A percentile compares a stretch with the other conserved stretches of the same genome.
phyloP scores from a whole-genome alignment of 2,113 vertebrate species.

The Saguinus midas region DNA sequence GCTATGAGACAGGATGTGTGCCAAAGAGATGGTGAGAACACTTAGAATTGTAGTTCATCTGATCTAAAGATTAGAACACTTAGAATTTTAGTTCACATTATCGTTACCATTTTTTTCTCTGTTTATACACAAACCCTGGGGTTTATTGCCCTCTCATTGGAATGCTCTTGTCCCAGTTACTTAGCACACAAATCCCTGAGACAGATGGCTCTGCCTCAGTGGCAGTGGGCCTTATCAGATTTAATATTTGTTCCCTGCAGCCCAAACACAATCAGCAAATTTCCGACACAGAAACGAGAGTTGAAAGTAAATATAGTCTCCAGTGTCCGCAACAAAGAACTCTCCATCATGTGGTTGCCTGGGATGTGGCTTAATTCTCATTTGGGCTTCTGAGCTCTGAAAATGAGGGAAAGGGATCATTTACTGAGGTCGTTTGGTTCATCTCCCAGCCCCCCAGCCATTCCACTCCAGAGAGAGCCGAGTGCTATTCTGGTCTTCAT shows the following conservation, averaged over 20 bases:
- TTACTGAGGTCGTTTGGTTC: not conserved
- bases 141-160: slow-evolving; percentile 29
- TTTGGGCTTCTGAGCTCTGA: not conserved
- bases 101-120: not conserved
- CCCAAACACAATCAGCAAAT: slow-evolving; percentile 53
- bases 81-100: not conserved
- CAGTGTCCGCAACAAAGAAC: not conserved
- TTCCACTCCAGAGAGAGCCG: not conserved
- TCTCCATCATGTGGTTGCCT: not conserved
- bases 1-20: not conserved
- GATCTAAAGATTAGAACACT: not conserved
- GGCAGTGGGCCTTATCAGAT: slow-evolving; percentile 73
- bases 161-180: slow-evolving; percentile 39
- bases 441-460: not conserved
- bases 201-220: slow-evolving; percentile 68
- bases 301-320: slow-evolving; percentile 49
- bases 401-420: not conserved
- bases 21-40: not conserved
- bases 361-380: slow-evolving; percentile 11
- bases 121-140: not conserved
- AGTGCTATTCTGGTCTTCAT: not conserved
- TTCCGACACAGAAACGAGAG: slow-evolving; percentile 49
- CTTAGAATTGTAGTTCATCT: not conserved
- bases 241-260: slow-evolving; percentile 61
- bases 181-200: slow-evolving; percentile 62